Percentiles rank a stretch among this genome's conserved stretches.
phyloP scores from a whole-genome alignment of 2,113 vertebrate species.

The Oenanthe melanoleuca region DNA sequence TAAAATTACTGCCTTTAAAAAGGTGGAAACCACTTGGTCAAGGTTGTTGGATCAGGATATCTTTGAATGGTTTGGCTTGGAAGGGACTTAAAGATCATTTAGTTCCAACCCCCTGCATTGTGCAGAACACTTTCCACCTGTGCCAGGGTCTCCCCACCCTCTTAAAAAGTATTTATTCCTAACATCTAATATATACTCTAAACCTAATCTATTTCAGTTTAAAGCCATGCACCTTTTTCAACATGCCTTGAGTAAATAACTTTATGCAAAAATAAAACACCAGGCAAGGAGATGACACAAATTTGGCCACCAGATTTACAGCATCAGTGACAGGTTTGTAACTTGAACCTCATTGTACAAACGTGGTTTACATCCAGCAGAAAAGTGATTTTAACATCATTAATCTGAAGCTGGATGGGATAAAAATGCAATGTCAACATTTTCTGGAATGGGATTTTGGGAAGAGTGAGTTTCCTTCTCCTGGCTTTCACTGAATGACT shows the following conservation, averaged over 20 bases:
- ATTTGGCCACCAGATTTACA: neutral
- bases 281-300: neutral
- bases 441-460: neutral
- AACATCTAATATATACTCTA: neutral
- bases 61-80: neutral
- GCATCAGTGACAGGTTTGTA: neutral
- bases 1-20: neutral
- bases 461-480: neutral
- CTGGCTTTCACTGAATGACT: neutral
- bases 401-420: neutral
- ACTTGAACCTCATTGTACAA: neutral
- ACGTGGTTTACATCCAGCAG: neutral
- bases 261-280: neutral
- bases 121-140: neutral
- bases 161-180: neutral
- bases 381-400: neutral
- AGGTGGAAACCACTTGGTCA: neutral
- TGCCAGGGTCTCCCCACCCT: rapidly evolving
- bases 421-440: neutral
- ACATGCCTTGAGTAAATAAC: neutral
- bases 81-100: neutral
- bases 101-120: too few species aligned
- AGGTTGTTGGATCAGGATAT: neutral
- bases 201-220: neutral
- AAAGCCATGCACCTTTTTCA: neutral